Conservation (phyloP, 1,140 invertebrate species). For the Leptestheria dahalacensis region DNA sequence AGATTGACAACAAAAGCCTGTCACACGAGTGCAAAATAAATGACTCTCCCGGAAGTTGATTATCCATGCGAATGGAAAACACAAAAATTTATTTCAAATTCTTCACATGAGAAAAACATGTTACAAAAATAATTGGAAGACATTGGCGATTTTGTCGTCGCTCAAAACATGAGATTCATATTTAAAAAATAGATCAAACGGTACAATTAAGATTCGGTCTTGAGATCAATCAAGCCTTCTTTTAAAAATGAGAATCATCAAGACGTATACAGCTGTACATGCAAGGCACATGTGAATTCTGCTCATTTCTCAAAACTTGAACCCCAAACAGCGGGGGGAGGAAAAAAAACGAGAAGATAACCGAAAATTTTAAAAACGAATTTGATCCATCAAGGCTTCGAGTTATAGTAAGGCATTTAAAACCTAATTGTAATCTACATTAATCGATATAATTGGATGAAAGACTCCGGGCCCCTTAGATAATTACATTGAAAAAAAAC, state of each 20-base stretch:
- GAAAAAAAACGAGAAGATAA: constrained; percentile 1
- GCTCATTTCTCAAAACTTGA: too few relatives aligned
- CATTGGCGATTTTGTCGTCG: not conserved
- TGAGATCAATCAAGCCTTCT: not conserved
- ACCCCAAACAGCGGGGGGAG: not conserved
- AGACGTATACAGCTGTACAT: not conserved
- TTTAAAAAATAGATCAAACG: not conserved
- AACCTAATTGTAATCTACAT: not conserved
- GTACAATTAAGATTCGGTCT: not conserved
- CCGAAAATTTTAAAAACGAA: not conserved
- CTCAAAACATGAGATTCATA: not conserved
- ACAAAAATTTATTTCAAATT: too few relatives aligned
- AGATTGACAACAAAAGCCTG: too few relatives aligned
- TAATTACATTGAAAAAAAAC: not conserved
- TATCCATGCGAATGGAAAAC: too few relatives aligned
- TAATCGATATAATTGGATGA: not conserved
- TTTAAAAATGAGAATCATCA: too few relatives aligned
- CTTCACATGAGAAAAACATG: not conserved
- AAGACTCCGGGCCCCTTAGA: not conserved
- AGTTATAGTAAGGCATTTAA: not conserved
- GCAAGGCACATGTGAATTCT: constrained; percentile 10
- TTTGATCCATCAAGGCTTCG: not conserved
- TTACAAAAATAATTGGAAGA: not conserved
- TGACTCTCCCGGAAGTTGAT: too few relatives aligned
- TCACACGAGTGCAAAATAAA: too few relatives aligned